Percentiles rank a stretch among this genome's conserved stretches.
Evolutionary conservation across 2,113 vertebrate genomes (phyloP).

Genomic region (Paradoxurus hermaphroditus): DNA sequence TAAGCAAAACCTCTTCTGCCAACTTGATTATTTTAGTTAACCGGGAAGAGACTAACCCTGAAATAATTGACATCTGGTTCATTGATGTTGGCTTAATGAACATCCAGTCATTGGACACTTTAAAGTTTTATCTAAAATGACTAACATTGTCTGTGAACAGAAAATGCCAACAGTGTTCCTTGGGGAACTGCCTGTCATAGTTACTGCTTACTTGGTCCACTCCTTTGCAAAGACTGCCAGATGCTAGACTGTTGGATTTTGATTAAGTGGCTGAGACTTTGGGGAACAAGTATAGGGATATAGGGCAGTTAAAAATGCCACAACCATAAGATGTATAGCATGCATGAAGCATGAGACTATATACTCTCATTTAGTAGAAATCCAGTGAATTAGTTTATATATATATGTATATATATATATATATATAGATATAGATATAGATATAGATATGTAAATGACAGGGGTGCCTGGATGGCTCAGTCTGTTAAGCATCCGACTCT

Average conservation of each 20-base stretch:
- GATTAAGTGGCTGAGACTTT: neutral
- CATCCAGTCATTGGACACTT: neutral
- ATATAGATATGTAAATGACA: no score
- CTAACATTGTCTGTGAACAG: neutral
- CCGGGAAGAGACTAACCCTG: neutral
- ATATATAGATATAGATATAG: no score
- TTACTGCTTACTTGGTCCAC: fast-evolving
- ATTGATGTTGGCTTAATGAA: neutral
- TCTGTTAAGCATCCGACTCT: no score
- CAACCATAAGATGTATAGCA: neutral
- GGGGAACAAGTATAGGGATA: neutral
- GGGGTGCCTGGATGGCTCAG: no score
- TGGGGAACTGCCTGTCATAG: neutral
- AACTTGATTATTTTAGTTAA: neutral
- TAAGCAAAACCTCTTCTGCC: neutral
- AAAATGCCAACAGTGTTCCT: neutral
- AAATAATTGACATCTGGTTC: neutral
- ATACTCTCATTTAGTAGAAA: neutral
- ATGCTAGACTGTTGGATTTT: neutral
- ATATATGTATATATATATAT: no score
- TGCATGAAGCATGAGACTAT: neutral
- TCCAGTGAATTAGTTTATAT: neutral
- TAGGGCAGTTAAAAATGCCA: neutral
- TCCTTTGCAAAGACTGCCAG: neutral
- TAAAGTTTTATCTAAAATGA: neutral